Conservation (phyloP, 2,888 invertebrate genomes). For the Crossocerus cetratus region DNA sequence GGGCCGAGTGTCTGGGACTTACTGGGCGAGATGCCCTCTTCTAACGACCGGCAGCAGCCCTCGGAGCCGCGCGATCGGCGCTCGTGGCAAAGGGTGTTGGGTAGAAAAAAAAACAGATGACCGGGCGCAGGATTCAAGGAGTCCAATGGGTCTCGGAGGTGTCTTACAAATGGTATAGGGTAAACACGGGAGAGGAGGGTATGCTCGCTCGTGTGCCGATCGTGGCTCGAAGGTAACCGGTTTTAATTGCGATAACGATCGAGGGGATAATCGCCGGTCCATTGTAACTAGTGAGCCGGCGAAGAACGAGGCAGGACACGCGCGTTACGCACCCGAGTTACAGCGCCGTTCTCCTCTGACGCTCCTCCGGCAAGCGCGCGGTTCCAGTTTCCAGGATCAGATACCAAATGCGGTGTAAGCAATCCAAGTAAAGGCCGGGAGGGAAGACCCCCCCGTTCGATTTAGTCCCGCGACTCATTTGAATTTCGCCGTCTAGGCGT, state of each 20-base stretch:
- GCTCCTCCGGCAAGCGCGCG: constrained; percentile 29
- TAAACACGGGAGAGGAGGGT: not conserved
- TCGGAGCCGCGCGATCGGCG: no score
- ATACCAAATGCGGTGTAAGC: constrained; percentile 66
- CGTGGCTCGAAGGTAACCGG: constrained; percentile 35
- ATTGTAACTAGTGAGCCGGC: constrained; percentile 38
- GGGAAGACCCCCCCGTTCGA: constrained; percentile 47
- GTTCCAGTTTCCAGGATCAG: constrained; percentile 62
- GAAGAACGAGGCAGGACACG: constrained; percentile 37
- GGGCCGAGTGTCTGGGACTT: no score
- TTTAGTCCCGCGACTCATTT: constrained; percentile 63
- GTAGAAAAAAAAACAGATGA: constrained; percentile 1
- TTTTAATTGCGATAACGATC: constrained; percentile 55
- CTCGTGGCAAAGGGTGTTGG: no score
- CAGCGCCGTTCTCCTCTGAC: constrained; percentile 47
- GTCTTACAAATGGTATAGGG: not conserved
- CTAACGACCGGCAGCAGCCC: no score
- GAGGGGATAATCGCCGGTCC: constrained; percentile 39
- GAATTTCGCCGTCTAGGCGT: constrained; percentile 66
- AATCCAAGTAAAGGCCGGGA: constrained; percentile 59
- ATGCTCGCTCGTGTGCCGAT: not conserved
- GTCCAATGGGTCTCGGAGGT: not conserved
- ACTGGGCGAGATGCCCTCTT: no score
- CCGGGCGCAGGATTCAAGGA: not conserved
- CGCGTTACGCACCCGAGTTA: constrained; percentile 48